These are phyloP conservation scores for Odocoileus virginianus DNA, from an alignment of 2,113 vertebrate species.

Conservation along the genomic window DNA sequence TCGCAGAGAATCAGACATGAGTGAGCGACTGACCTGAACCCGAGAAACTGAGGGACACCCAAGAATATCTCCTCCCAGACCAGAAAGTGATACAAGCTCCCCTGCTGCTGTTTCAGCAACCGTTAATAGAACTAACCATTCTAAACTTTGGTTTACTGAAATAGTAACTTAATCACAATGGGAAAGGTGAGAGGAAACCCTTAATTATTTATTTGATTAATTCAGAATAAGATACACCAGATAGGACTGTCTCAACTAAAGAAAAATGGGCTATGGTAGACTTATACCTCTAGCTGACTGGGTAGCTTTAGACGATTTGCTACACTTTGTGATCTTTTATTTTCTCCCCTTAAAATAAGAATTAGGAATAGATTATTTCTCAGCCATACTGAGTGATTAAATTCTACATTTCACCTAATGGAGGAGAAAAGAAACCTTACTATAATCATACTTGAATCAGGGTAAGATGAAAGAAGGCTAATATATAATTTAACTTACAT, in stretches of 20 bases:
- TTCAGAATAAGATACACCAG: not conserved
- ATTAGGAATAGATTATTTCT: not conserved
- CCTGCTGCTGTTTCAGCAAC: not conserved
- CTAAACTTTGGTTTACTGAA: not conserved
- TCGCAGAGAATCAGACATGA: not conserved
- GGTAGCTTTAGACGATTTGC: not conserved
- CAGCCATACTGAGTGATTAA: not conserved
- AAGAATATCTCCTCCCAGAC: not conserved
- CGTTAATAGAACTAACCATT: not conserved
- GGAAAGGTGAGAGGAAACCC: not conserved
- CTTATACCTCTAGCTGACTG: not conserved
- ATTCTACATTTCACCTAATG: not conserved
- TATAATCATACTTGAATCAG: not conserved
- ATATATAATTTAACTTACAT: not conserved
- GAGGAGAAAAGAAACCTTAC: not conserved
- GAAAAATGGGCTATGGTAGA: not conserved
- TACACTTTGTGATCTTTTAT: not conserved
- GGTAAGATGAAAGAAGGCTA: not conserved
- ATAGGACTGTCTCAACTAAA: not conserved
- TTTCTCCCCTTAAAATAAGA: not conserved
- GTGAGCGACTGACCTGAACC: not conserved
- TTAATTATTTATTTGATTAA: not conserved
- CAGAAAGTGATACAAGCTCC: not conserved
- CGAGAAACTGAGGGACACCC: not conserved
- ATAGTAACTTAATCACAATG: not conserved